Evolutionary conservation across 2,797 vertebrate genomes (phyloP).

Genomic region (Xiphophorus birchmanni): DNA sequence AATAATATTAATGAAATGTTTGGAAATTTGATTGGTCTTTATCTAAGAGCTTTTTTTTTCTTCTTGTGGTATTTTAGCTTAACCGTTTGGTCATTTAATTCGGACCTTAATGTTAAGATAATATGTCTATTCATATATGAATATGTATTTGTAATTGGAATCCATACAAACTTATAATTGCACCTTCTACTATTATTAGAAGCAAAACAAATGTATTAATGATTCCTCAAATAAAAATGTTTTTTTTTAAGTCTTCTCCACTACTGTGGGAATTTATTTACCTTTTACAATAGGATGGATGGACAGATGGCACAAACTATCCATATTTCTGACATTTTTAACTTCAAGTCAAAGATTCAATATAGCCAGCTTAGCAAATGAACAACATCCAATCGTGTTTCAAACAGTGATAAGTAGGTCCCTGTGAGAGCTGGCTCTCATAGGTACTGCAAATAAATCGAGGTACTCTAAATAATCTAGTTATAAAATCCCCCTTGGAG

Average conservation of each 20-base stretch:
- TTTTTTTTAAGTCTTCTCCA: conserved; percentile 25
- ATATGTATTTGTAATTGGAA: neutral
- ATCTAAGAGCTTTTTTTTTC: neutral
- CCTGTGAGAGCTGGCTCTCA: conserved; percentile 48
- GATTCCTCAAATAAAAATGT: neutral
- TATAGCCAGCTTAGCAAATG: conserved; percentile 59
- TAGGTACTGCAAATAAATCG: conserved; percentile 68
- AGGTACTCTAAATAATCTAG: conserved; percentile 69
- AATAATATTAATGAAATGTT: neutral
- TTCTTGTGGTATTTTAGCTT: neutral
- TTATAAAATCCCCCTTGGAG: conserved; percentile 68
- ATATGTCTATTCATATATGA: neutral
- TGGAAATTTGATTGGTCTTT: neutral
- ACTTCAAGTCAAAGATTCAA: conserved; percentile 38
- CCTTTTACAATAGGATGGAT: conserved; percentile 4
- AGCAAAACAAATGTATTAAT: neutral
- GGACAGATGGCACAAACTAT: conserved; percentile 28
- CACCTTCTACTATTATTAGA: neutral
- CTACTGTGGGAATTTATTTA: conserved; percentile 54
- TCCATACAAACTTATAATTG: neutral
- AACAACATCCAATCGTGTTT: conserved; percentile 62
- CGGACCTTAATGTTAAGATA: neutral
- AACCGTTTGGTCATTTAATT: neutral
- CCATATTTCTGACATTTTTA: conserved; percentile 31
- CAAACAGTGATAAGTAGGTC: conserved; percentile 50